phyloP scores from a whole-genome alignment of 1,140 invertebrate genomes.

The Listronotus oregonensis region DNA sequence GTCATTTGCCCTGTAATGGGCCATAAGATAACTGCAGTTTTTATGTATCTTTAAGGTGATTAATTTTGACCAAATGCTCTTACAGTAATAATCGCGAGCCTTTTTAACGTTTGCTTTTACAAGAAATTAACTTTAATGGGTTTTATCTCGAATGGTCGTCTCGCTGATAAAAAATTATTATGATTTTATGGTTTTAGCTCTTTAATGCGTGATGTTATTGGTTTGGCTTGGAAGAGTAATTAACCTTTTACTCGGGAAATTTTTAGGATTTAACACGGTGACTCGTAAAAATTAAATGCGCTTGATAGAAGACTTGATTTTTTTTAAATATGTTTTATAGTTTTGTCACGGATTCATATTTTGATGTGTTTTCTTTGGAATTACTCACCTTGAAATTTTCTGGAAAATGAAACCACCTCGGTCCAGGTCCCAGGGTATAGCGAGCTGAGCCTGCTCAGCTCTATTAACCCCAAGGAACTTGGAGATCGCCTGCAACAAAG shows the following conservation, averaged over 20 bases:
- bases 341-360: too few species aligned
- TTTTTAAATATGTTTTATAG: too few species aligned
- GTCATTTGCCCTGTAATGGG: constrained; percentile 34
- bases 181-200: constrained; percentile 31
- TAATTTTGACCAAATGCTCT: constrained; percentile 37
- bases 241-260: background rate
- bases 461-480: too few species aligned
- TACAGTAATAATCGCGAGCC: constrained; percentile 35
- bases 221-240: background rate
- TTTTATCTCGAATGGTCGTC: constrained; percentile 34
- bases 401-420: too few species aligned
- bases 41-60: constrained; percentile 37
- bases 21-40: constrained; percentile 38
- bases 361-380: too few species aligned
- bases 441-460: too few species aligned
- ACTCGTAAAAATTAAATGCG: too few species aligned
- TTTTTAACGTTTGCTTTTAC: constrained; percentile 38
- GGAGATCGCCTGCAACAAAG: too few species aligned
- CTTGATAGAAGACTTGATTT: too few species aligned
- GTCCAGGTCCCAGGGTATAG: too few species aligned
- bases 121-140: constrained; percentile 38
- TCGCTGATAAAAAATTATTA: constrained; percentile 35
- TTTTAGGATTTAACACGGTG: too few species aligned
- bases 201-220: constrained; percentile 28
- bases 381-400: too few species aligned